These are phyloP conservation scores for Phengaris alcon DNA, from an alignment of 2,888 invertebrate genomes.

Conservation along the genomic window DNA sequence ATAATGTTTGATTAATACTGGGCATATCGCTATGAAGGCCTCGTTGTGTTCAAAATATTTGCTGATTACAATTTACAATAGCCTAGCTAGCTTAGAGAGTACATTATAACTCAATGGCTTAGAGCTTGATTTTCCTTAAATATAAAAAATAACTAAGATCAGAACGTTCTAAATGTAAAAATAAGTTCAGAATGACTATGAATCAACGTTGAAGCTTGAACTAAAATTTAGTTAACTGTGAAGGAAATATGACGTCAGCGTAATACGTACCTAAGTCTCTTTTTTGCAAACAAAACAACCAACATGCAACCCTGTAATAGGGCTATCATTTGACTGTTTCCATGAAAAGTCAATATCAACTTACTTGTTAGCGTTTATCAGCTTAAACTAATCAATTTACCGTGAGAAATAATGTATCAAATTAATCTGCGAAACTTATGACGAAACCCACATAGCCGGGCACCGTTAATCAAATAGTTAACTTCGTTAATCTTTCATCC, in stretches of 20 bases:
- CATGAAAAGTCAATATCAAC: neutral
- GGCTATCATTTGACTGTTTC: neutral
- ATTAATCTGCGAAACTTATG: neutral
- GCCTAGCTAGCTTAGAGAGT: no score
- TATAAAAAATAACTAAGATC: no score
- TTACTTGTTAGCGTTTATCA: neutral
- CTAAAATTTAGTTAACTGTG: neutral
- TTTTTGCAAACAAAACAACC: neutral
- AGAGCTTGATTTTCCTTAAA: no score
- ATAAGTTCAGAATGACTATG: neutral
- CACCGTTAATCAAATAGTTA: no score
- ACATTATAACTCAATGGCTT: no score
- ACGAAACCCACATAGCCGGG: neutral
- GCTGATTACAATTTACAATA: neutral
- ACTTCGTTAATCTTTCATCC: no score
- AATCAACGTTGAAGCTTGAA: neutral
- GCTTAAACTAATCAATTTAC: slow-evolving; percentile 4
- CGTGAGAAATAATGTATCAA: neutral
- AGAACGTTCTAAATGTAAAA: neutral
- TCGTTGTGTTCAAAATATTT: neutral
- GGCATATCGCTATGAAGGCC: neutral
- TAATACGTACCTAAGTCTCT: neutral
- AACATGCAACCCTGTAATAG: slow-evolving; percentile 1
- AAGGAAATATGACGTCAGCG: slow-evolving; percentile 12
- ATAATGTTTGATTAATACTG: no score